Conservation (phyloP, 64 coral and sea anemone genomes). For the Hydrozoanthus tunicans region DNA sequence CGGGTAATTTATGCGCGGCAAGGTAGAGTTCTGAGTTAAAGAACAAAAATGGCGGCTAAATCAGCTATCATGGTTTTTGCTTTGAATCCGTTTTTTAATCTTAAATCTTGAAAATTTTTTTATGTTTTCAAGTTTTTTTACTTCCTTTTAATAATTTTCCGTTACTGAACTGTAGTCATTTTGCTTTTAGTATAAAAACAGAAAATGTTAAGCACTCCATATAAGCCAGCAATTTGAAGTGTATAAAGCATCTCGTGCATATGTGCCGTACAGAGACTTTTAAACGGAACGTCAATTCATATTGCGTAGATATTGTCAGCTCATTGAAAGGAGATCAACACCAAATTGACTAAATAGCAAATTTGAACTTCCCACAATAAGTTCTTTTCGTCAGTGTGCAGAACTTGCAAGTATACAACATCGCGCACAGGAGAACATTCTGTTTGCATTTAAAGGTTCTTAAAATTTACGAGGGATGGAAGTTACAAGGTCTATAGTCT, state of each 20-base stretch:
- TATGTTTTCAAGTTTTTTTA: background rate
- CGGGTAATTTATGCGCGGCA: conserved; percentile 6
- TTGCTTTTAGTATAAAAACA: no score
- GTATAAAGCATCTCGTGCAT: background rate
- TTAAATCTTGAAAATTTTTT: background rate
- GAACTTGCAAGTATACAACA: background rate
- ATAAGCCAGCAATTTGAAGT: background rate
- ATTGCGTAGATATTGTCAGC: background rate
- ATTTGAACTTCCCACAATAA: background rate
- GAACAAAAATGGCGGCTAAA: conserved; percentile 46
- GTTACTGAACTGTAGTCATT: no score
- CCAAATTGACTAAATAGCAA: background rate
- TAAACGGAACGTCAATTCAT: background rate
- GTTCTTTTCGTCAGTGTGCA: background rate
- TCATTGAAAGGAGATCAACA: background rate
- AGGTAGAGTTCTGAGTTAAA: background rate
- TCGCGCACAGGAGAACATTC: background rate
- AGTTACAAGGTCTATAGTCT: background rate
- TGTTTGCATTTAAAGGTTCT: background rate
- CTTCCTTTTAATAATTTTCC: no score
- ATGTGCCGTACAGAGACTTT: background rate
- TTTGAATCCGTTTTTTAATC: background rate
- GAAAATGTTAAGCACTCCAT: no score
- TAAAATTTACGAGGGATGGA: background rate
- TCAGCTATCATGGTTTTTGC: background rate